phyloP scores from a whole-genome alignment of 2,888 invertebrate species.

The Brenthis ino region DNA sequence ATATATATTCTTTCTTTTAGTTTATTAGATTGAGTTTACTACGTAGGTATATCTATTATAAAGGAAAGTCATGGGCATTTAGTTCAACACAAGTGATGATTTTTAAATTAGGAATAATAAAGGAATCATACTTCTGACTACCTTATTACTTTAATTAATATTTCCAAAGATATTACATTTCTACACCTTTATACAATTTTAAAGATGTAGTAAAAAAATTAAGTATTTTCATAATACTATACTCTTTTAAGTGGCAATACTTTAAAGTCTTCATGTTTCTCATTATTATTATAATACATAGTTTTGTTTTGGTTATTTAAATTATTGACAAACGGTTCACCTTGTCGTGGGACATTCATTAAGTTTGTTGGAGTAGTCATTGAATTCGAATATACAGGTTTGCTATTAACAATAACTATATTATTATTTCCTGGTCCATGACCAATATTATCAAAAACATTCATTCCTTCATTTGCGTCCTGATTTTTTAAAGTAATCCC shows the following conservation, averaged over 20 bases:
- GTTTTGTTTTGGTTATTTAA: not conserved
- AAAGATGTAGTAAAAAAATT: not conserved
- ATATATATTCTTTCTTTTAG: no score
- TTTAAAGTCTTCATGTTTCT: not conserved
- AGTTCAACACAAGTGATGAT: no score
- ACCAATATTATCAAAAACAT: slow-evolving; percentile 16
- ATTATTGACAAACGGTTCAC: slow-evolving; percentile 1
- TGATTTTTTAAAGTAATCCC: not conserved
- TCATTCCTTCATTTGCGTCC: not conserved
- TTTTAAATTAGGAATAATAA: no score
- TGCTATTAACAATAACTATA: slow-evolving; percentile 16
- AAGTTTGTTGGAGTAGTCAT: not conserved
- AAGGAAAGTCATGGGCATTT: no score
- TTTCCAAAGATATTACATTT: no score
- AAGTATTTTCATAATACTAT: not conserved
- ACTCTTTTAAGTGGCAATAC: not conserved
- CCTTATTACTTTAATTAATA: no score
- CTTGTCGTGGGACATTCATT: not conserved
- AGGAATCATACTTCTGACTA: no score
- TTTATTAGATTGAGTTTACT: no score
- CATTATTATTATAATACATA: not conserved
- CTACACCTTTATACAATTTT: not conserved
- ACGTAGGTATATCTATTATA: no score
- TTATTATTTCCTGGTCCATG: slow-evolving; percentile 25
- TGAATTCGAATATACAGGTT: slow-evolving; percentile 1